A percentile compares a stretch with the other conserved stretches of the same genome.
Evolutionary conservation across 2,888 invertebrate species (phyloP).

Genomic region (Prenolepis imparis): DNA sequence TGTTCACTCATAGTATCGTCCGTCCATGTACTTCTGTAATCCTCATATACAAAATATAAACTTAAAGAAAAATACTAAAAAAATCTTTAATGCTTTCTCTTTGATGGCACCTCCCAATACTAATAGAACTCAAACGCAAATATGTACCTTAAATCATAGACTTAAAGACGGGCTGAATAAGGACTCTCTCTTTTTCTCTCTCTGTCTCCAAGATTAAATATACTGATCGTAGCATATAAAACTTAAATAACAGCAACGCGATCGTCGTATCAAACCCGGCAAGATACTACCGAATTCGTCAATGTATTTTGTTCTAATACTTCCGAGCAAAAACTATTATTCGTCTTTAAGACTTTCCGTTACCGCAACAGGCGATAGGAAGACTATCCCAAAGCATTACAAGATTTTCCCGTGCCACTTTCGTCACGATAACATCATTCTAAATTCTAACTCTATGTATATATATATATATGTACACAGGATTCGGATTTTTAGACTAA

Average conservation of each 20-base stretch:
- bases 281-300: slow-evolving; percentile 47
- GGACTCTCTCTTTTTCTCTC: neutral
- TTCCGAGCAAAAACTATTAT: neutral
- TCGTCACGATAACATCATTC: slow-evolving; percentile 67
- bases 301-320: slow-evolving; percentile 29
- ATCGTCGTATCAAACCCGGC: slow-evolving; percentile 47
- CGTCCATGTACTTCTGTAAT: slow-evolving; percentile 73
- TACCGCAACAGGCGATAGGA: slow-evolving; percentile 20
- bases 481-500: slow-evolving; percentile 73
- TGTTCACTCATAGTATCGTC: slow-evolving; percentile 77
- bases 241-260: slow-evolving; percentile 49
- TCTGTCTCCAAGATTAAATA: slow-evolving; percentile 43
- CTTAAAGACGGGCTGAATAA: slow-evolving; percentile 8
- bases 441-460: slow-evolving; percentile 75
- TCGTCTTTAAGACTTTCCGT: neutral
- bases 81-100: slow-evolving; percentile 78
- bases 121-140: slow-evolving; percentile 49
- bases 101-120: slow-evolving; percentile 69
- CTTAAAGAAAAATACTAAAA: slow-evolving; percentile 73
- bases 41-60: slow-evolving; percentile 72
- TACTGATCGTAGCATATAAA: slow-evolving; percentile 44
- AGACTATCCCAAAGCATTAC: slow-evolving; percentile 73
- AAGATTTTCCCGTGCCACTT: slow-evolving; percentile 67
- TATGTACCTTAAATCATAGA: slow-evolving; percentile 30
- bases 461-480: slow-evolving; percentile 70